Percentiles rank a stretch among this genome's conserved stretches.
phyloP scores from a whole-genome alignment of 1,140 invertebrate genomes.

The Hermetia illucens region DNA sequence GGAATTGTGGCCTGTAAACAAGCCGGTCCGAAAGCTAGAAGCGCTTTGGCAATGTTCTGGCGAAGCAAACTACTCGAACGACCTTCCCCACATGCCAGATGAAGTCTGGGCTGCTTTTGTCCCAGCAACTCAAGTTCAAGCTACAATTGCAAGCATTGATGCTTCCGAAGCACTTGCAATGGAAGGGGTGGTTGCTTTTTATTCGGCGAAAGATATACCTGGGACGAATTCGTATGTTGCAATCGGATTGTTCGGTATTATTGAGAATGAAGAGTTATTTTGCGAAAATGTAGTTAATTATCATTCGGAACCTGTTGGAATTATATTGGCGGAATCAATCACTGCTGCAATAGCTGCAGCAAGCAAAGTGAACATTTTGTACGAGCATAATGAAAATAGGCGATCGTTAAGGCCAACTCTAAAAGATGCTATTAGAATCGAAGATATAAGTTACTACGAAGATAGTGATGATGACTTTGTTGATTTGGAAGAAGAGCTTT shows the following conservation, averaged over 20 bases:
- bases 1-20: constrained; percentile 50
- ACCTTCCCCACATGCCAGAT: constrained; percentile 37
- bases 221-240: constrained; percentile 40
- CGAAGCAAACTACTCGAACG: constrained; percentile 51
- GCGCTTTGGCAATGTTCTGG: constrained; percentile 50
- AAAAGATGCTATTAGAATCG: constrained; percentile 37
- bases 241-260: constrained; percentile 10
- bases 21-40: constrained; percentile 59
- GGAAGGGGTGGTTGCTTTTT: constrained; percentile 49
- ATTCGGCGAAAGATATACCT: constrained; percentile 53
- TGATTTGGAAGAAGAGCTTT: no score
- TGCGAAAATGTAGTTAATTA: constrained; percentile 37
- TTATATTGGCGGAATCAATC: constrained; percentile 51
- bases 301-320: constrained; percentile 56
- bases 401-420: constrained; percentile 48
- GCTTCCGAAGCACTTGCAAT: constrained; percentile 40
- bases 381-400: constrained; percentile 24
- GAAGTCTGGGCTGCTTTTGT: constrained; percentile 55
- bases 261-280: constrained; percentile 31
- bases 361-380: constrained; percentile 50
- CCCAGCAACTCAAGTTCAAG: constrained; percentile 35
- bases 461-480: no score
- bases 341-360: constrained; percentile 45
- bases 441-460: not conserved
- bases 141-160: constrained; percentile 41